A percentile compares a stretch with the other conserved stretches of the same genome.
Conservation (phyloP, 2,797 vertebrate species). For the Hippocampus kuda region DNA sequence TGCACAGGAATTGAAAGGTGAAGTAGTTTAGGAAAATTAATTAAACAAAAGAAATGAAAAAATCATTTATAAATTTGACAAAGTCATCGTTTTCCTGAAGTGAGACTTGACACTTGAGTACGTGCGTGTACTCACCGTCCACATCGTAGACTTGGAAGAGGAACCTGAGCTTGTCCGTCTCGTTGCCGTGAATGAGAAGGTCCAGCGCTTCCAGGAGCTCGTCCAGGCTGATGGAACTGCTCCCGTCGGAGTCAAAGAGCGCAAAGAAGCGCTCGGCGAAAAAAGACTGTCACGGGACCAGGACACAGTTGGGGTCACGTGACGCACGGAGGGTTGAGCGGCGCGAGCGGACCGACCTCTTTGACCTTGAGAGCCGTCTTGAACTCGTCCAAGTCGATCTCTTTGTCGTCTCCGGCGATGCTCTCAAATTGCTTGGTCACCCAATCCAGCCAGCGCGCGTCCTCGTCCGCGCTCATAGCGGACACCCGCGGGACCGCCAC, state of each 20-base stretch:
- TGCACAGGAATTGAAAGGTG: no score
- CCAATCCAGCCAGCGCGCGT: slow-evolving; percentile 78
- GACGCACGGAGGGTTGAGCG: not conserved
- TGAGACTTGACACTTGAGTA: no score
- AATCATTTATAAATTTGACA: no score
- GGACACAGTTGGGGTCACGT: not conserved
- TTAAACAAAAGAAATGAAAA: no score
- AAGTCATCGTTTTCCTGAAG: no score
- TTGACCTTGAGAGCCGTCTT: slow-evolving; percentile 79
- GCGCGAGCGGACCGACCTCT: slow-evolving; percentile 65
- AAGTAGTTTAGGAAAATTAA: no score
- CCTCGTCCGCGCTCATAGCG: slow-evolving; percentile 62
- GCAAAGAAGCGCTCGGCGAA: slow-evolving; percentile 84
- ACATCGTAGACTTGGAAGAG: slow-evolving; percentile 89
- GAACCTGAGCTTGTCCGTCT: slow-evolving; percentile 80
- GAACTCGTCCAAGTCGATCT: slow-evolving; percentile 77
- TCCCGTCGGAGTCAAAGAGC: slow-evolving; percentile 77
- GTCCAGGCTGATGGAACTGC: slow-evolving; percentile 75
- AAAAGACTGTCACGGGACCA: slow-evolving; percentile 64
- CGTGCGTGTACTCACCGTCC: slow-evolving; percentile 63
- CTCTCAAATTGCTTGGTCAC: slow-evolving; percentile 75
- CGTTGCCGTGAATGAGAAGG: slow-evolving; percentile 69
- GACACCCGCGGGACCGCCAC: not conserved
- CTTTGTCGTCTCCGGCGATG: slow-evolving; percentile 72
- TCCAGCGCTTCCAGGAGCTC: slow-evolving; percentile 75